These are phyloP conservation scores for Numenius arquata DNA, from an alignment of 2,113 vertebrate genomes.

Conservation along the genomic window DNA sequence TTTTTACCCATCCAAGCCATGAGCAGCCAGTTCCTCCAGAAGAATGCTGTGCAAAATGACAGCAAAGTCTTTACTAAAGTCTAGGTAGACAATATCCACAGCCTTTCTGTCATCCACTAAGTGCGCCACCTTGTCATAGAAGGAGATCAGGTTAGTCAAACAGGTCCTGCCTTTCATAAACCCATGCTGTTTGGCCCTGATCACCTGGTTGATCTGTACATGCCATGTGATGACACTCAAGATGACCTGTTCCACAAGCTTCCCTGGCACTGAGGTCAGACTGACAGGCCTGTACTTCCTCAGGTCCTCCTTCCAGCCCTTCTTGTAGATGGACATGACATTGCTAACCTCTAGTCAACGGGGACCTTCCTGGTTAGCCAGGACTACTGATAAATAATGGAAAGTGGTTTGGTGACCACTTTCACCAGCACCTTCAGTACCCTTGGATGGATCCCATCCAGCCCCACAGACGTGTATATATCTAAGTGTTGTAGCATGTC, in stretches of 20 bases:
- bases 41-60: background rate
- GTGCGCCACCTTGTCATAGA: background rate
- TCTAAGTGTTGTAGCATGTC: background rate
- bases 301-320: background rate
- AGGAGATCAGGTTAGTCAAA: background rate
- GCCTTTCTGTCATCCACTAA: background rate
- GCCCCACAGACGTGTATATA: background rate
- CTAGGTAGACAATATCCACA: background rate
- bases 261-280: background rate
- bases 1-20: background rate
- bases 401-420: background rate
- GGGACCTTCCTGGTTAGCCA: background rate
- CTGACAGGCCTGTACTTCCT: background rate
- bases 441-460: background rate
- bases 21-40: background rate
- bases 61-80: background rate
- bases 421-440: background rate
- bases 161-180: background rate
- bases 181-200: background rate
- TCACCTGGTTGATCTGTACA: background rate
- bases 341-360: background rate
- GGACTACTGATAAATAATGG: background rate
- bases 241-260: background rate
- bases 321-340: background rate
- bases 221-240: background rate